Evolutionary conservation across 2,797 vertebrate genomes (phyloP).

Genomic region (Pogoniulus pusillus): DNA sequence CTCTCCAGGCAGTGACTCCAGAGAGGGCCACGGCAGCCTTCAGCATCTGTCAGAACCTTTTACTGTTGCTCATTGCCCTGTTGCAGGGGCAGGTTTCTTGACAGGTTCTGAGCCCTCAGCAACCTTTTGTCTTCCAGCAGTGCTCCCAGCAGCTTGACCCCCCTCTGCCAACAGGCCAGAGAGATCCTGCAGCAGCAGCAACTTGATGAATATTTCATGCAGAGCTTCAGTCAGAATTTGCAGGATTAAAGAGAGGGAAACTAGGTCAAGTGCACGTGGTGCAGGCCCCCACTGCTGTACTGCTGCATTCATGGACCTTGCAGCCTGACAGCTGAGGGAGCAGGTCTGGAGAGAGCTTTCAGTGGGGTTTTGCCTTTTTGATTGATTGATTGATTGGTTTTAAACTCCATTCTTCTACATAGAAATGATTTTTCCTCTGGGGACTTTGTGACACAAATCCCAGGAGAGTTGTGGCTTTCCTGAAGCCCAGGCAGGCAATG

Average conservation of each 20-base stretch:
- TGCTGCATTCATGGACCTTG: slow-evolving; percentile 4
- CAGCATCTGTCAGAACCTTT: not conserved
- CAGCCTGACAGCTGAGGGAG: slow-evolving; percentile 25
- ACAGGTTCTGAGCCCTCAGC: not conserved
- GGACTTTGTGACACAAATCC: too few species aligned
- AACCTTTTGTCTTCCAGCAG: not conserved
- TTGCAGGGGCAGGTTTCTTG: too few species aligned
- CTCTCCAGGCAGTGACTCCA: not conserved
- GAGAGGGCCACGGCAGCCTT: not conserved
- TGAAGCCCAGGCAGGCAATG: too few species aligned
- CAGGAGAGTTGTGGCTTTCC: too few species aligned
- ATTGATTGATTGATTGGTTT: too few species aligned
- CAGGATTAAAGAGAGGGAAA: slow-evolving; percentile 62
- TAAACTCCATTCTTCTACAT: too few species aligned
- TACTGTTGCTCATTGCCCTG: not conserved
- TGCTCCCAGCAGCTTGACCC: slow-evolving; percentile 49
- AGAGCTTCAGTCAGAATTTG: slow-evolving; percentile 59
- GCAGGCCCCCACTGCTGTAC: slow-evolving; percentile 36
- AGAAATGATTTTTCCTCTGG: too few species aligned
- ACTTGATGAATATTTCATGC: slow-evolving; percentile 66
- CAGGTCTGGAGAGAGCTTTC: too few species aligned
- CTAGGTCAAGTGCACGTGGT: slow-evolving; percentile 45
- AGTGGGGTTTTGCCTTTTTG: too few species aligned
- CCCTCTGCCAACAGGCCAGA: slow-evolving; percentile 34
- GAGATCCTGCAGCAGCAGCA: slow-evolving; percentile 50